phyloP scores from a whole-genome alignment of 2,797 vertebrate genomes.

The Meda fulgida region DNA sequence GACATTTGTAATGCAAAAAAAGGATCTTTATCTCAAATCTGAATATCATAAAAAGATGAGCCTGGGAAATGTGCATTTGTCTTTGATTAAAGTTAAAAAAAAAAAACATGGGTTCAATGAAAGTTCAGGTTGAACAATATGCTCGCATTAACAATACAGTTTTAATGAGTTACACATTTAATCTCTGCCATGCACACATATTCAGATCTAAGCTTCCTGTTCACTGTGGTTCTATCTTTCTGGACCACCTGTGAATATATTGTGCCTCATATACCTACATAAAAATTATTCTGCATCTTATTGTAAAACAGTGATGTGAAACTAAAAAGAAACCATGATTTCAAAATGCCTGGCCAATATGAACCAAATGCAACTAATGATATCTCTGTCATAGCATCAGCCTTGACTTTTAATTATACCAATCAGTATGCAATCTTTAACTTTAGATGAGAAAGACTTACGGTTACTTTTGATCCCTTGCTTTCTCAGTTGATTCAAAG shows the following conservation, averaged over 20 bases:
- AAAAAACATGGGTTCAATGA: not conserved
- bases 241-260: not conserved
- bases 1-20: not conserved
- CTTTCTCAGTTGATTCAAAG: not conserved
- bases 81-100: not conserved
- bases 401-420: not conserved
- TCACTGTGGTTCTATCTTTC: not conserved
- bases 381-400: no score
- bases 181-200: not conserved
- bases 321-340: not conserved
- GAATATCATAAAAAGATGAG: not conserved
- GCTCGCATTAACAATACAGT: not conserved
- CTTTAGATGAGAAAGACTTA: not conserved
- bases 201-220: not conserved
- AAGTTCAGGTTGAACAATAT: no score
- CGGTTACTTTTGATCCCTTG: not conserved
- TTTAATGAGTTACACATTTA: not conserved
- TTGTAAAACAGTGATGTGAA: not conserved
- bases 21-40: not conserved
- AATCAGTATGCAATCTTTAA: not conserved
- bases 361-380: not conserved
- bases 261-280: not conserved
- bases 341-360: not conserved
- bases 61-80: not conserved
- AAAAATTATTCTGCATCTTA: not conserved